These are phyloP conservation scores for Netelia fuscicornis DNA, from an alignment of 2,888 invertebrate genomes.

Conservation along the genomic window DNA sequence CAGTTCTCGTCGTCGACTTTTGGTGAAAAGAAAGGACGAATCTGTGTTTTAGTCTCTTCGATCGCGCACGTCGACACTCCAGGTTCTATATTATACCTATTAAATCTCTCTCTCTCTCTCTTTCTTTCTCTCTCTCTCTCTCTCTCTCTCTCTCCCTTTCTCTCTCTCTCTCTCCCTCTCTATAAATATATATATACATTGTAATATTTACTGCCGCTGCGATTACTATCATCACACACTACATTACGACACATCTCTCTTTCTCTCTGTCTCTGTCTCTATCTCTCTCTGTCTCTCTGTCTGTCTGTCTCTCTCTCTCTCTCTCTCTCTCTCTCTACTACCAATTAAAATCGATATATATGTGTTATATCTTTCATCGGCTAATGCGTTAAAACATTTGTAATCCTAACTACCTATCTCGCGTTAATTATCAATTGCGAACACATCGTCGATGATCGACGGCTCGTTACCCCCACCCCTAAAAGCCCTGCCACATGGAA, in stretches of 20 bases:
- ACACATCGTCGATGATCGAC: slow-evolving; percentile 35
- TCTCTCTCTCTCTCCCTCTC: slow-evolving; percentile 8
- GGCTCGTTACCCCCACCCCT: slow-evolving; percentile 4
- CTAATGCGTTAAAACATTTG: slow-evolving; percentile 61
- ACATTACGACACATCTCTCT: slow-evolving; percentile 18
- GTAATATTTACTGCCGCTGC: slow-evolving; percentile 49
- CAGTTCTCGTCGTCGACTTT: neutral
- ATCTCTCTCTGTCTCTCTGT: slow-evolving; percentile 1
- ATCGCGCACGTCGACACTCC: slow-evolving; percentile 33
- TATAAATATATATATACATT: slow-evolving; percentile 19
- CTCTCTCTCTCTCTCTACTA: slow-evolving; percentile 28
- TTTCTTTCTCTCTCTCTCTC: neutral
- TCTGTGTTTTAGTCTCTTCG: slow-evolving; percentile 6
- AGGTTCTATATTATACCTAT: slow-evolving; percentile 48
- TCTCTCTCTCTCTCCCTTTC: neutral
- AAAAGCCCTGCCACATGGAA: neutral
- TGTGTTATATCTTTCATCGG: slow-evolving; percentile 30
- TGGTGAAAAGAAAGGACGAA: neutral
- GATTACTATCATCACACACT: slow-evolving; percentile 60
- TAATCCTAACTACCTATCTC: slow-evolving; percentile 56
- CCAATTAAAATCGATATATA: slow-evolving; percentile 1
- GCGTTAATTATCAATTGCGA: slow-evolving; percentile 69
- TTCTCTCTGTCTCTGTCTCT: no score
- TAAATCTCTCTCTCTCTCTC: slow-evolving; percentile 18
- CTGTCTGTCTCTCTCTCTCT: neutral